These are phyloP conservation scores for Carollia perspicillata DNA, from an alignment of 2,113 vertebrate genomes.

Conservation along the genomic window DNA sequence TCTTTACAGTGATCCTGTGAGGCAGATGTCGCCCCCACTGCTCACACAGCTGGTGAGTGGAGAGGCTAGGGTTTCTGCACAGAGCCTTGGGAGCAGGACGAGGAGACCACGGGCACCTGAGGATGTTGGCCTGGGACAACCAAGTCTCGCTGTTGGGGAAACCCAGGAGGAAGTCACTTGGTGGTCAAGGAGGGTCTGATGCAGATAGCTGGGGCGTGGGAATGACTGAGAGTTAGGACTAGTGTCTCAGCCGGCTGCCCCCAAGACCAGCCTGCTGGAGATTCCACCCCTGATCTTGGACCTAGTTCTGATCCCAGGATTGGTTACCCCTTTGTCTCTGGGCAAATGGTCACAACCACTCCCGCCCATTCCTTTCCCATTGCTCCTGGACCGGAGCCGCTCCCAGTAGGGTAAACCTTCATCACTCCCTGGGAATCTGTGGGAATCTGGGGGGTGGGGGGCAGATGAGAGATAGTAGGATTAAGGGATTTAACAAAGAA, in stretches of 20 bases:
- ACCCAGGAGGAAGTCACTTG: too few species aligned
- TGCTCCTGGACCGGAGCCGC: background rate
- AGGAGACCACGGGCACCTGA: background rate
- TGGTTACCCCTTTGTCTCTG: background rate
- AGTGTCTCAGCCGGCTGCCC: background rate
- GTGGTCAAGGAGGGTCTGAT: background rate
- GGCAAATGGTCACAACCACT: background rate
- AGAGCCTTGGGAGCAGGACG: background rate
- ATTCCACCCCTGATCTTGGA: background rate
- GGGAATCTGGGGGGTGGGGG: conserved; percentile 34
- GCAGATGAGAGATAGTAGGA: background rate
- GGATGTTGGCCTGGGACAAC: background rate
- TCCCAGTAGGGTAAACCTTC: background rate
- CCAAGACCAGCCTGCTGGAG: background rate
- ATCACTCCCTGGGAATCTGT: background rate
- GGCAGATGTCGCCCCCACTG: background rate
- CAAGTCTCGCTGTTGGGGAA: background rate
- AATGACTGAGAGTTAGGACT: background rate
- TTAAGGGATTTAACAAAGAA: conserved; percentile 24
- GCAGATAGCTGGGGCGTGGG: background rate
- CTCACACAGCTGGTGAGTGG: background rate
- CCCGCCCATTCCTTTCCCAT: background rate
- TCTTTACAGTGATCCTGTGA: background rate
- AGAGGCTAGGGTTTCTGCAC: background rate
- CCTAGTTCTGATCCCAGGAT: background rate